Base-by-base conservation (phyloP, 2,797 vertebrate genomes). In the Coranthus polyacanthus region DNA sequence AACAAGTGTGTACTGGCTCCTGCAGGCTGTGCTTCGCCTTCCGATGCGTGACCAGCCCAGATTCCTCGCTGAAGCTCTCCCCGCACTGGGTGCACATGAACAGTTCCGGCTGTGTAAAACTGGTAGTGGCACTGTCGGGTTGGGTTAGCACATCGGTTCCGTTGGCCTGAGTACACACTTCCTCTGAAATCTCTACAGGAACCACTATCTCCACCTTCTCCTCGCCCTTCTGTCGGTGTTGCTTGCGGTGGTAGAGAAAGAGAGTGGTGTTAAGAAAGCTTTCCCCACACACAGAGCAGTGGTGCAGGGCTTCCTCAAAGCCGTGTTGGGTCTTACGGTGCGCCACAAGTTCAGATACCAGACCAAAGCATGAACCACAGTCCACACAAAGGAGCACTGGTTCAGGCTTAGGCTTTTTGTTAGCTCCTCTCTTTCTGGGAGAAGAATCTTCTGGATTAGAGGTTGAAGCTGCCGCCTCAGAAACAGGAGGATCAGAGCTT, bases 231-330 rank as follows among this genome's bases (percentile, higher is more conserved):
- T 90, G 88, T 7, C 85, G 69, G 83, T 98, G 97, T 34, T 95
- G 95, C 60, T 96, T 97, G 12, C 97, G 95, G 68, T 98, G 97
- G 83, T 98, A 98, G 3, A 98, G 94, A 79, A 97, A 98, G n/a
- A 97, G 96, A 2, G 97, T 98, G 70, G 97, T 97, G 88, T 96
- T 98, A 17, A 96, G 89, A 60, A 98, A 98, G 44, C 95, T 93
- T 67, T 97, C 95, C 5, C 97, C 97, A 2, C 97, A 98, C 0
- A 95, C 90, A 0, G 72, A 79, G 86, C 97, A 98, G 1, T 94
- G 95, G 70, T 97, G 96, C 29, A 97, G 89, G 1, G 96, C 95
- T 49, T 96, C 96, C 15, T 95, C 88, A 55, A 94, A 92, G 46
- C 94, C 94, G 5, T 98, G 97, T 1, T 93, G 92, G 11, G 93